Evolutionary conservation across 1,140 invertebrate species (phyloP).

Genomic region (Yoshiicerus persimilis): DNA sequence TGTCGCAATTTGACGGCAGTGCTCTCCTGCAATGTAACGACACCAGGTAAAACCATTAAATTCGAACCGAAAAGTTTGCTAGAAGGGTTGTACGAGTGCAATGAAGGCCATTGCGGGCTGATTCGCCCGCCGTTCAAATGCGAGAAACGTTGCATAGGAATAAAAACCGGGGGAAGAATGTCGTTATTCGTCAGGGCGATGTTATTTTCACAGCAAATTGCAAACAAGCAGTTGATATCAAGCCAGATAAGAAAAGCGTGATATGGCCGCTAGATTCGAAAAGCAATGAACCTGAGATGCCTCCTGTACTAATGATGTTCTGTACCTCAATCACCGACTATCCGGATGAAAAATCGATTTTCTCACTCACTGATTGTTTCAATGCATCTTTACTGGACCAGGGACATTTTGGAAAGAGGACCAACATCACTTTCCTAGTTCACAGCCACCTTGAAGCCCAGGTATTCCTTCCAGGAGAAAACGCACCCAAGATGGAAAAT

Average conservation of each 20-base stretch:
- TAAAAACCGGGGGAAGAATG: too few species aligned
- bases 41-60: neutral
- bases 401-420: too few species aligned
- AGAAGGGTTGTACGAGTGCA: constrained; percentile 78
- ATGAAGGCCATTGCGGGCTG: constrained; percentile 75
- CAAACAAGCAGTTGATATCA: constrained; percentile 40
- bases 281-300: too few species aligned
- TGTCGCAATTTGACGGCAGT: constrained; percentile 78
- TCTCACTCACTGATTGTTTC: constrained; percentile 75
- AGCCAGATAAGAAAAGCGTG: constrained; percentile 55
- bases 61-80: constrained; percentile 73
- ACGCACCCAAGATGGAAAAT: too few species aligned
- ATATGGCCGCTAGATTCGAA: constrained; percentile 39
- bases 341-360: constrained; percentile 62
- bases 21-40: constrained; percentile 68
- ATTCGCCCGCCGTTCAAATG: too few species aligned
- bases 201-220: constrained; percentile 68
- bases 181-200: constrained; percentile 79
- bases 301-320: too few species aligned
- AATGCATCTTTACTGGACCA: constrained; percentile 80
- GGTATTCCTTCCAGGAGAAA: too few species aligned
- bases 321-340: constrained; percentile 51
- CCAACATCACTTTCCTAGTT: too few species aligned
- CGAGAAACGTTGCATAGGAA: too few species aligned
- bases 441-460: too few species aligned